Evolutionary conservation across 30 jellyfish, hydroid and myxozoan genomes (phyloP), one percentile per base, ranked within the genome.

Genomic region (Sanderia malayensis): DNA sequence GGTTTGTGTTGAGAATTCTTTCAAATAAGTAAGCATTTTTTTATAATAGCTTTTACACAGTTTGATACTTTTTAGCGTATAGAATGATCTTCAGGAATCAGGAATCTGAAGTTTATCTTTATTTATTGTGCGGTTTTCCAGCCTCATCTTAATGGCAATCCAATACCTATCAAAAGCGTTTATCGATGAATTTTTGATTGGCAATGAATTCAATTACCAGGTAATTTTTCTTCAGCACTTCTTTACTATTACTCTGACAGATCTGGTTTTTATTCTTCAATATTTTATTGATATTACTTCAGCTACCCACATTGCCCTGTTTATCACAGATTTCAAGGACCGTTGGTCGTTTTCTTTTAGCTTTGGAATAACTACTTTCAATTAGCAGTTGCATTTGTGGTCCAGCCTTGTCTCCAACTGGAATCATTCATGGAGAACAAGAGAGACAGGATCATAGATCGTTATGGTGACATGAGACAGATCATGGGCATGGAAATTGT

Each of bases 401-500:
- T 78, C 13, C 98, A 91, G 71, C 95, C 96, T 21, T 63, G 94
- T 25, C 71, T 91, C 4, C 92, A 71, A 27, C 71, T 84, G 30
- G 98, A 91, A 55, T 7, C 80, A 7, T 91, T 91, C 65, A 70
- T 81, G 67, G 72, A 84, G 25, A 64, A 94, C 64, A 91, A 91
- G 53, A 30, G 95, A 76, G 96, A 78, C 31, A 65, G 81, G 33
- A 76, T 84, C 20, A 58, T 91, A 7, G 90, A 74, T 27, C 73
- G 89, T 96, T 89, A 89, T 70, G 95, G 95, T 8, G 97, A 89
- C 55, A 89, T 89, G 97, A 47, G 97, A 18, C 95, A 65, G 44
- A 78, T 89, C 19, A 89, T 89, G 97, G 97, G 91, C 17, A 70
- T 89, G 30, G 97, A 89, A 45, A 71, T 89, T 15, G 66, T 82